Percentiles rank a stretch among this genome's conserved stretches.
Evolutionary conservation across 2,797 vertebrate genomes (phyloP).

Genomic region (Loriculus beryllinus): DNA sequence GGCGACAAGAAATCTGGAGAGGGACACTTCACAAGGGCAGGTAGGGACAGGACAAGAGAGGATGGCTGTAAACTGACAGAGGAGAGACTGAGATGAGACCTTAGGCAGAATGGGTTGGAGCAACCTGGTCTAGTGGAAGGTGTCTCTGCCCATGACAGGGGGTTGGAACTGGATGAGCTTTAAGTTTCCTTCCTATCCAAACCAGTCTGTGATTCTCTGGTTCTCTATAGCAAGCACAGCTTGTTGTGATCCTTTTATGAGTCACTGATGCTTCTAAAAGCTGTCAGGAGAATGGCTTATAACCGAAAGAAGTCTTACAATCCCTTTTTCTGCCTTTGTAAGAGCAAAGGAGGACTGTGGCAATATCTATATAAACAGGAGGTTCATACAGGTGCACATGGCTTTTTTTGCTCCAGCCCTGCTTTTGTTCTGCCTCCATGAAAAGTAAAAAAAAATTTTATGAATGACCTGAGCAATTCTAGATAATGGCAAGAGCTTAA

Average conservation of each 20-base stretch:
- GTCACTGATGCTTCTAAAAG: neutral
- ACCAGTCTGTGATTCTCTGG: neutral
- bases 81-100: neutral
- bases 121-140: neutral
- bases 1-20: neutral
- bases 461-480: slow-evolving; percentile 67
- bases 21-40: neutral
- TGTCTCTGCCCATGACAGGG: neutral
- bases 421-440: slow-evolving; percentile 52
- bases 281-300: neutral
- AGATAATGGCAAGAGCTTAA: slow-evolving; percentile 71
- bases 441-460: slow-evolving; percentile 58
- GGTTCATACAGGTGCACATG: neutral
- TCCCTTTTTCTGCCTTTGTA: neutral
- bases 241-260: neutral
- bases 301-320: neutral
- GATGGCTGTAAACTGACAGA: neutral
- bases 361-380: fast-evolving
- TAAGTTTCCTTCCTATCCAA: neutral
- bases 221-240: neutral
- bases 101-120: neutral
- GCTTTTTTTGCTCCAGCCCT: slow-evolving; percentile 61
- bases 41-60: neutral
- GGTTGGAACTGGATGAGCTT: neutral
- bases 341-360: neutral